phyloP scores from a whole-genome alignment of 2,113 vertebrate species.

The Vulpes lagopus region DNA sequence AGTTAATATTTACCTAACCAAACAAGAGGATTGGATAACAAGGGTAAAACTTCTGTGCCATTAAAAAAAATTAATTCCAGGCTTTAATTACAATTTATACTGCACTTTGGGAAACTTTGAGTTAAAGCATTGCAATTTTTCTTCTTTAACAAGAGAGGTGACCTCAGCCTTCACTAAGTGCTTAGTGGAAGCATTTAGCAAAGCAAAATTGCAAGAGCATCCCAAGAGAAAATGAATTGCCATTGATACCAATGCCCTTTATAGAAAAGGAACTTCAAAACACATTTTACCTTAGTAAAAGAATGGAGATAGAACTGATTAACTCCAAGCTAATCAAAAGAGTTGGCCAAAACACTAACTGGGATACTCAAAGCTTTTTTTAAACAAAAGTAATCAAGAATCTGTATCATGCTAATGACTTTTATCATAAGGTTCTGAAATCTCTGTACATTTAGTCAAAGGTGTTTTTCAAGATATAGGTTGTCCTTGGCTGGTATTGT shows the following conservation, averaged over 20 bases:
- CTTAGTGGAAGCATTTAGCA: slow-evolving; percentile 72
- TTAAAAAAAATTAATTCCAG: slow-evolving; percentile 46
- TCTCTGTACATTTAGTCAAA: slow-evolving; percentile 61
- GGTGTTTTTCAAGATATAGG: slow-evolving; percentile 66
- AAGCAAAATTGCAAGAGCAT: slow-evolving; percentile 65
- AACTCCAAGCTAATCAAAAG: slow-evolving; percentile 69
- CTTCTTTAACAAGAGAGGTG: slow-evolving; percentile 77
- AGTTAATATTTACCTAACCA: slow-evolving; percentile 36
- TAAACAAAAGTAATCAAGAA: slow-evolving; percentile 71
- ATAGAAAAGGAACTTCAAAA: slow-evolving; percentile 74
- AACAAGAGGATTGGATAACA: neutral
- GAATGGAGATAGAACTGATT: slow-evolving; percentile 62
- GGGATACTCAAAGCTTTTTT: slow-evolving; percentile 43
- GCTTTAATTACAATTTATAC: slow-evolving; percentile 58
- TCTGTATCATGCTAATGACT: slow-evolving; percentile 48
- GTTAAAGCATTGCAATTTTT: slow-evolving; percentile 75
- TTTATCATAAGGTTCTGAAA: slow-evolving; percentile 67
- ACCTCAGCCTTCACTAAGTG: slow-evolving; percentile 72
- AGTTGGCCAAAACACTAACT: slow-evolving; percentile 53
- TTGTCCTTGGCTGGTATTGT: slow-evolving; percentile 41
- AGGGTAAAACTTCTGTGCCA: slow-evolving; percentile 12
- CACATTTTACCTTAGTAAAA: slow-evolving; percentile 67
- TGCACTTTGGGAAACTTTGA: slow-evolving; percentile 67
- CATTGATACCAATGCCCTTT: slow-evolving; percentile 70
- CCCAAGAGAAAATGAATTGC: slow-evolving; percentile 73